Conservation (phyloP, 2,797 vertebrate genomes). For the Peromyscus attwateri region DNA sequence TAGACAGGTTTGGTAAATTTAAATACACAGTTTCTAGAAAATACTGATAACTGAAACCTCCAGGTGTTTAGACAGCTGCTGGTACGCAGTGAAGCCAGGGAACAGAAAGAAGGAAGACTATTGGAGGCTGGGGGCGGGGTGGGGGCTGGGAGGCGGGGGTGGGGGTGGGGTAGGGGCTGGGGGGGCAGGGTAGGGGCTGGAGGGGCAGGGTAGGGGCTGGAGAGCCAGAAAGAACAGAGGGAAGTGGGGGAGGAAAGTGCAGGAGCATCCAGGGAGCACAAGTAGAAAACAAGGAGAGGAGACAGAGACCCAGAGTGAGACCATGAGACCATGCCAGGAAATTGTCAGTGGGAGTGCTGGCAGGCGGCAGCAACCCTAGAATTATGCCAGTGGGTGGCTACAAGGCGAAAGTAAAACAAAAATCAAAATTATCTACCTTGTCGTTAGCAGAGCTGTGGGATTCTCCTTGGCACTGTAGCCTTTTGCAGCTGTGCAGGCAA, state of each 20-base stretch:
- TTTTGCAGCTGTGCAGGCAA: not conserved
- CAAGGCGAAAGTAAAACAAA: conserved; percentile 68
- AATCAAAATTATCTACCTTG: conserved; percentile 77
- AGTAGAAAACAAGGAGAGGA: conserved; percentile 8
- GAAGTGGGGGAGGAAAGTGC: not conserved
- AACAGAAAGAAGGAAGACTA: not conserved
- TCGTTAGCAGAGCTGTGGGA: conserved; percentile 70
- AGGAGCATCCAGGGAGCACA: not conserved
- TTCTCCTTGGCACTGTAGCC: conserved; percentile 15
- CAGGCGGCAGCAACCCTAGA: conserved; percentile 63
- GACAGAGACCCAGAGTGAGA: not conserved
- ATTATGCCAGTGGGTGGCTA: conserved; percentile 71
- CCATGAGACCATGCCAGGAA: not conserved
- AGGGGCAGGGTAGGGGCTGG: not conserved
- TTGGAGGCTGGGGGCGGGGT: not conserved
- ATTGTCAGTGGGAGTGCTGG: conserved; percentile 51
- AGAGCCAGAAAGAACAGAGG: conserved; percentile 2
- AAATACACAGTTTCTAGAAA: conserved; percentile 14
- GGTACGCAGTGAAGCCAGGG: conserved; percentile 16
- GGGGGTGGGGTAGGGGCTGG: not conserved
- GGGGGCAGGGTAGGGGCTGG: too few relatives aligned
- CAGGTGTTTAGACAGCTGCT: conserved; percentile 6
- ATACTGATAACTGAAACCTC: not conserved
- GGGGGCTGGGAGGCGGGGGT: not conserved
- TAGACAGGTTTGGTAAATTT: not conserved